Evolutionary conservation across 1,140 invertebrate species (phyloP), one percentile per base, ranked within the genome.

Genomic region (Lerema accius): DNA sequence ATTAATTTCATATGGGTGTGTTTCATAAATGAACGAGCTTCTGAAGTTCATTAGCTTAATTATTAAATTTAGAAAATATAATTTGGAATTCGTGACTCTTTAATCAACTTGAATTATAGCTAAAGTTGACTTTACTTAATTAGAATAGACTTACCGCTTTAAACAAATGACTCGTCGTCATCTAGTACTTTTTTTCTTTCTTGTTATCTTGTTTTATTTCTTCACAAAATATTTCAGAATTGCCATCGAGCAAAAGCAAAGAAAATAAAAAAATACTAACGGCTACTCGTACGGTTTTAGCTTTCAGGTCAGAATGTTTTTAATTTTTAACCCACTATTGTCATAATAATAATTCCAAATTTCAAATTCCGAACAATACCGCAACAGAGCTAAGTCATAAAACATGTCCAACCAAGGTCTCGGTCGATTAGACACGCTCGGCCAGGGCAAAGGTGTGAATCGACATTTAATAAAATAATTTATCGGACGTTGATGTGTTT

Each of bases 381-480:
- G 45, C 45, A 61, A 70, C 68, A 70, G 67, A 61, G 42, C 19
- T 14, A 37, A 56, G 40, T 68, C 64, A 64, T 71, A 73, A 71
- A 75, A 73, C 63, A 67, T 68, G 45, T 58, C 46, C 19, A 55
- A n/a, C 19, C 62, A 76, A 76, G 79, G 71, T 66, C 64, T 63
- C 62, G 65, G 42, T 55, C 72, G 70, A 83, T 84, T 79, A 77
- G 80, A 71, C 60, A 83, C 73, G 73, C 66, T 79, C 48, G 40
- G 62, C 50, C 49, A 60, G 67, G 73, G 62, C 78, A 78, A 78
- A 86, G 84, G 84, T 89, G 84, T 84, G 73, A 87, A 86, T 85
- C 76, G 82, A 80, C 84, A 82, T 86, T 83, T 86, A 85, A 86
- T 83, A 81, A 81, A 87, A 86, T 83, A 81, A 81, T 84, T 84